Conservation (phyloP, 2,113 vertebrate genomes). For the Actenoides lindsayi region DNA sequence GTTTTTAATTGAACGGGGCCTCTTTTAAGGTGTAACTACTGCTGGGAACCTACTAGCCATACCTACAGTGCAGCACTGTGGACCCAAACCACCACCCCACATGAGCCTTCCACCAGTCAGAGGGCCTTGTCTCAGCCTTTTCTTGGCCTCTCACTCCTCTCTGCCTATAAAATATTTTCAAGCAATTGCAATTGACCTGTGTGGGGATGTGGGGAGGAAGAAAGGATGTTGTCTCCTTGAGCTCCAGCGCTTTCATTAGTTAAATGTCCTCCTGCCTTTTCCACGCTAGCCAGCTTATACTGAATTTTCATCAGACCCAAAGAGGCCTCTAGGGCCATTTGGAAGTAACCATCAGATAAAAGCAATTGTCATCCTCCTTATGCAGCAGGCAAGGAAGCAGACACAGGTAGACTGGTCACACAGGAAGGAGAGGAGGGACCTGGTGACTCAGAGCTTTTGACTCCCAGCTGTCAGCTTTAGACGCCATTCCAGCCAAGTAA, state of each 20-base stretch:
- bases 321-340: conserved; percentile 70
- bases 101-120: not conserved
- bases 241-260: not conserved
- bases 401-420: conserved; percentile 69
- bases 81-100: not conserved
- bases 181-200: not conserved
- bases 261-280: conserved; percentile 31
- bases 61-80: not conserved
- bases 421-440: conserved; percentile 67
- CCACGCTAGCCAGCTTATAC: not conserved
- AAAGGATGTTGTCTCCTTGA: not conserved
- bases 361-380: conserved; percentile 61
- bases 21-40: not conserved
- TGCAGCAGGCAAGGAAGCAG: conserved; percentile 72
- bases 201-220: conserved; percentile 19
- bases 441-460: conserved; percentile 68
- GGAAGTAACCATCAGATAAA: conserved; percentile 70
- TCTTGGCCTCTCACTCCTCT: not conserved
- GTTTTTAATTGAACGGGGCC: not conserved
- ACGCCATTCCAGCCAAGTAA: not conserved
- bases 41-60: not conserved
- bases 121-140: not conserved
- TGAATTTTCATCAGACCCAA: conserved; percentile 66
- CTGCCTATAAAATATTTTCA: not conserved
- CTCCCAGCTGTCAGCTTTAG: conserved; percentile 66